Base-by-base conservation (phyloP, 2,888 invertebrate species). In the Amblyteles armatorius region DNA sequence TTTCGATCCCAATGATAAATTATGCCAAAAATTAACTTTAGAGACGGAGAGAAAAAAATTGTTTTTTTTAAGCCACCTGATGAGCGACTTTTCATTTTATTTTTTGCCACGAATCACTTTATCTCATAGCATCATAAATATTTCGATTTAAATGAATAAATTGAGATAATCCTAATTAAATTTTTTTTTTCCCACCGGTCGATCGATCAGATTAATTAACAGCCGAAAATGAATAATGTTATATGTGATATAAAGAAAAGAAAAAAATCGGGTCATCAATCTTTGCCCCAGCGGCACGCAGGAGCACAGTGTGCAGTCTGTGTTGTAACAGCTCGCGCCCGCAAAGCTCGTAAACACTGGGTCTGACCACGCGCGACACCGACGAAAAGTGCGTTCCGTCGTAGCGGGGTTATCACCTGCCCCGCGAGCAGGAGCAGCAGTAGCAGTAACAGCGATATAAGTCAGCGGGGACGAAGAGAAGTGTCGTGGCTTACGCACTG, bases 341-440 rank as follows among this genome's bases (percentile, higher is more conserved):
- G 79, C 86, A 83, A 87, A 29, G 48, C 76, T 65, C 76, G 50
- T 76, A 65, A 76, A 76, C 86, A 86, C 84, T 87, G 86, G 86
- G 83, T 33, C 86, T 77, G 71, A 26, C 13, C 26, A 22, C 82
- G 83, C 55, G 55, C 60, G 44, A 60, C 60, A 74, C 48, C 44
- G 60, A 60, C 60, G 60, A 48, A 60, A 63, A 60, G 63, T 48
- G 73, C 73, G 44, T 29, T 73, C 11, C 48, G 29, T 50, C 63
- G 63, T 48, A 33, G 63, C 57, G 50, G 74, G 68, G 60, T 82
- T 82, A 82, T 82, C 74, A 82, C 81, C 76, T 82, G 76, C 71
- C 76, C 72, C 33, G 40, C 22, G 22, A 11, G 60, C 19, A 69
- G 63, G 16, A 63, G 33, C 63, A 63, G 33, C 63, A 33, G 44